A percentile compares a stretch with the other conserved stretches of the same genome.
Evolutionary conservation across 1,140 invertebrate genomes (phyloP).

Genomic region (Ladona fulva): DNA sequence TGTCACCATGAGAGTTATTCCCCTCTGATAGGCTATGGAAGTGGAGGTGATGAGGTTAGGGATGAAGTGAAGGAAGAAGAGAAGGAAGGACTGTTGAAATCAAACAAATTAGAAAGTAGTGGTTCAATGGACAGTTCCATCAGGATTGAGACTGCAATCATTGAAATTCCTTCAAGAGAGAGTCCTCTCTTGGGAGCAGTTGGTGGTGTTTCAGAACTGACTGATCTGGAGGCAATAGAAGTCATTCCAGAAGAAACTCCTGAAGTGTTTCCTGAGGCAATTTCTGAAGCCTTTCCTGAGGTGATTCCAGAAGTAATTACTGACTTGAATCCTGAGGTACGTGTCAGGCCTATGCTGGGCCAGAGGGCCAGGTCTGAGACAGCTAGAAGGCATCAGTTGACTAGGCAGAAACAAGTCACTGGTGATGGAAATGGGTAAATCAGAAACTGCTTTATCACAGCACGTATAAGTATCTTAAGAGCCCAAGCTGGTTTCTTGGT

Average conservation of each 20-base stretch:
- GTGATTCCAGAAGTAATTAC: too few relatives aligned
- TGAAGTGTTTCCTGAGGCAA: too few relatives aligned
- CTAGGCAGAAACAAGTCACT: slow-evolving; percentile 56
- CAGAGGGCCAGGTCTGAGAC: slow-evolving; percentile 44
- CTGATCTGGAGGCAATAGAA: background rate
- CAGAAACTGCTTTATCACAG: background rate
- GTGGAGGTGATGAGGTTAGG: background rate
- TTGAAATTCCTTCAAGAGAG: background rate
- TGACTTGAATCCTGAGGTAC: too few relatives aligned
- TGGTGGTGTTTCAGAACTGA: background rate
- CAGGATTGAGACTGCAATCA: background rate
- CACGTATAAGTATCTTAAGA: too few relatives aligned
- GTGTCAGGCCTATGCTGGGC: slow-evolving; percentile 9
- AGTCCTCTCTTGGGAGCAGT: background rate
- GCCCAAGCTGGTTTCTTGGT: too few relatives aligned
- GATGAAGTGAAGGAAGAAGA: background rate
- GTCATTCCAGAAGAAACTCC: background rate
- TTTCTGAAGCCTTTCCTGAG: too few relatives aligned
- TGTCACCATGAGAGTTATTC: background rate
- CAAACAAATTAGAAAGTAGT: background rate
- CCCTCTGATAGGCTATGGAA: background rate
- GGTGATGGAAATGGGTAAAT: background rate
- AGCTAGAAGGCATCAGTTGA: slow-evolving; percentile 60
- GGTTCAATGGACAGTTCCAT: too few relatives aligned
- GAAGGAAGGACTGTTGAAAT: background rate